phyloP scores from a whole-genome alignment of 2,113 vertebrate species.

The Oreochromis tanganicae region DNA sequence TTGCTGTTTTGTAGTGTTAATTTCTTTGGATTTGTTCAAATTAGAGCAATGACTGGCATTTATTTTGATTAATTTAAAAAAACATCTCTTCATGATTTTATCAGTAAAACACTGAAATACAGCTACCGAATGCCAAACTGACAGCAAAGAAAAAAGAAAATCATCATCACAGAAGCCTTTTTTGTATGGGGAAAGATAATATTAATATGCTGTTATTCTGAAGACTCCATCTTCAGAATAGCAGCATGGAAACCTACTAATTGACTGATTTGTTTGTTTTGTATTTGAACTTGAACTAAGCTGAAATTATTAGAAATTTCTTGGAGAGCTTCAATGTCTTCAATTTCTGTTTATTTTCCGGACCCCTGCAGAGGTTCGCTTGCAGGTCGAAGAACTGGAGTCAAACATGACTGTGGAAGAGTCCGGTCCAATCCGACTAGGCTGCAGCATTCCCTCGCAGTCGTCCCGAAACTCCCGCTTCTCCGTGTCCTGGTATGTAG shows the following conservation, averaged over 20 bases:
- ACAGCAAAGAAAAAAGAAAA: neutral
- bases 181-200: neutral
- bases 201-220: neutral
- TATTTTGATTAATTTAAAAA: neutral
- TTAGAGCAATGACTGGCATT: neutral
- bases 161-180: neutral
- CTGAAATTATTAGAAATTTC: neutral
- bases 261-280: neutral
- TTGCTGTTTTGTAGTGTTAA: neutral
- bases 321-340: neutral
- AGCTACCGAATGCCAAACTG: neutral
- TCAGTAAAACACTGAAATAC: neutral
- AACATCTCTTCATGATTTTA: neutral
- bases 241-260: neutral
- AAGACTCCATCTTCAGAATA: neutral
- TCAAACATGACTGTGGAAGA: slow-evolving; percentile 84
- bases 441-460: slow-evolving; percentile 87
- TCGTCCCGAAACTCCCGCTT: slow-evolving; percentile 89
- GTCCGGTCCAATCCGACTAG: slow-evolving; percentile 80
- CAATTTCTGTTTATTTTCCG: neutral
- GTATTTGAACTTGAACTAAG: neutral
- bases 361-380: slow-evolving; percentile 73
- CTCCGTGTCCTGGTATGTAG: slow-evolving; percentile 88
- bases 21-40: neutral
- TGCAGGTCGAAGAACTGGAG: slow-evolving; percentile 85